Evolutionary conservation across 2,113 vertebrate species (phyloP).

Genomic region (Hippocampus mohnikei): DNA sequence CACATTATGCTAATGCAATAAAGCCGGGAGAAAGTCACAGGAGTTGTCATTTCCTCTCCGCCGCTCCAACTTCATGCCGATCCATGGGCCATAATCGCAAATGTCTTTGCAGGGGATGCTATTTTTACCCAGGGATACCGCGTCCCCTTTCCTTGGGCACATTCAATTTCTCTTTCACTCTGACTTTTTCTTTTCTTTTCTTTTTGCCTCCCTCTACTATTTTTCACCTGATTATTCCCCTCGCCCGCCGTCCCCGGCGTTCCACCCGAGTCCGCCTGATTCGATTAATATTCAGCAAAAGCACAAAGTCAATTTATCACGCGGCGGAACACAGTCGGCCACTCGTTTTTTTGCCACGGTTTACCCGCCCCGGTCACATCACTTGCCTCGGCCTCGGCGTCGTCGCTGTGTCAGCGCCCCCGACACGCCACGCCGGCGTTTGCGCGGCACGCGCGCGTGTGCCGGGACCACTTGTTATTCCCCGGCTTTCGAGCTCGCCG

Average conservation of each 20-base stretch:
- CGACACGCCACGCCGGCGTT: constrained; percentile 36
- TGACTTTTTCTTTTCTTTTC: background rate
- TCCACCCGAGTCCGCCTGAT: constrained; percentile 45
- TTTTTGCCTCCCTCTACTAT: constrained; percentile 2
- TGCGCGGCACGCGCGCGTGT: too few relatives aligned
- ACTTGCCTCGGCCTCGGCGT: constrained; percentile 25
- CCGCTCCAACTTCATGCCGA: constrained; percentile 58
- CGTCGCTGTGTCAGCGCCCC: constrained; percentile 45
- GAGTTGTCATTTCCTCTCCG: constrained; percentile 60
- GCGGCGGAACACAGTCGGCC: constrained; percentile 55
- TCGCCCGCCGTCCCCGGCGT: constrained; percentile 40
- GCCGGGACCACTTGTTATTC: constrained; percentile 74
- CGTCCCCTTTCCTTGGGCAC: constrained; percentile 61
- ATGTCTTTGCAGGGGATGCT: constrained; percentile 66
- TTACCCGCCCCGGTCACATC: constrained; percentile 34
- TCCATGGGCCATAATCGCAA: constrained; percentile 65
- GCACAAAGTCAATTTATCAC: constrained; percentile 72
- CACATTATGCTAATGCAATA: constrained; percentile 67
- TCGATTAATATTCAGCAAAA: constrained; percentile 67
- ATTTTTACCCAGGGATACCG: constrained; percentile 63
- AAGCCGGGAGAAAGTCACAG: constrained; percentile 58
- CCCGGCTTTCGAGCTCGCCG: constrained; percentile 64
- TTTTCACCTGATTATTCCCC: constrained; percentile 38
- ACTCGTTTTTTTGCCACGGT: constrained; percentile 43
- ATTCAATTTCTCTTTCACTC: constrained; percentile 21